Evolutionary conservation across 2,888 invertebrate genomes (phyloP).

Genomic region (Belgica antarctica): DNA sequence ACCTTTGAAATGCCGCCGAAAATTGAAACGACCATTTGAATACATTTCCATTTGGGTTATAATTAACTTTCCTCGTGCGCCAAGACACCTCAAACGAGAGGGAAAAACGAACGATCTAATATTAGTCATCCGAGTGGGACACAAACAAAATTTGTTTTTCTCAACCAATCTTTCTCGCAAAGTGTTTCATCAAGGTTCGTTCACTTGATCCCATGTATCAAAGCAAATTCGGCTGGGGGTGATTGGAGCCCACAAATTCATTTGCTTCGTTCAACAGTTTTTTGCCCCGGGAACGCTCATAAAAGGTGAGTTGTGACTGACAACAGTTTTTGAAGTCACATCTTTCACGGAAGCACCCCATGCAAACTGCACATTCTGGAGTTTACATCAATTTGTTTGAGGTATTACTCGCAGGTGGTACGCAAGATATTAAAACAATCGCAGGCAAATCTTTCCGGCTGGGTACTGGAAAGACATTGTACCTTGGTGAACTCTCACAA

Average conservation of each 20-base stretch:
- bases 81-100: background rate
- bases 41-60: slow-evolving; percentile 23
- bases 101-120: slow-evolving; percentile 19
- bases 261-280: background rate
- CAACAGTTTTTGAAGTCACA: no score
- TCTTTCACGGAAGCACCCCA: no score
- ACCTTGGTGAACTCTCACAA: background rate
- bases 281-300: no score
- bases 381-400: no score
- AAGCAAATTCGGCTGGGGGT: no score
- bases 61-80: slow-evolving; percentile 33
- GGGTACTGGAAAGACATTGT: background rate
- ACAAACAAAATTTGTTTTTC: slow-evolving; percentile 9
- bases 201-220: no score
- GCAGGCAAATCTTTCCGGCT: no score
- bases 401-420: no score
- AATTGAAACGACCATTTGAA: background rate
- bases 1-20: slow-evolving; percentile 11
- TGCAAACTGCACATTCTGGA: no score
- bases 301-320: no score
- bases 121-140: slow-evolving; percentile 14
- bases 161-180: background rate
- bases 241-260: no score
- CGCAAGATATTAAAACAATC: background rate
- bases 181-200: no score